These are phyloP conservation scores for Lycodopsis pacificus DNA, from an alignment of 2,797 vertebrate species.

Conservation along the genomic window DNA sequence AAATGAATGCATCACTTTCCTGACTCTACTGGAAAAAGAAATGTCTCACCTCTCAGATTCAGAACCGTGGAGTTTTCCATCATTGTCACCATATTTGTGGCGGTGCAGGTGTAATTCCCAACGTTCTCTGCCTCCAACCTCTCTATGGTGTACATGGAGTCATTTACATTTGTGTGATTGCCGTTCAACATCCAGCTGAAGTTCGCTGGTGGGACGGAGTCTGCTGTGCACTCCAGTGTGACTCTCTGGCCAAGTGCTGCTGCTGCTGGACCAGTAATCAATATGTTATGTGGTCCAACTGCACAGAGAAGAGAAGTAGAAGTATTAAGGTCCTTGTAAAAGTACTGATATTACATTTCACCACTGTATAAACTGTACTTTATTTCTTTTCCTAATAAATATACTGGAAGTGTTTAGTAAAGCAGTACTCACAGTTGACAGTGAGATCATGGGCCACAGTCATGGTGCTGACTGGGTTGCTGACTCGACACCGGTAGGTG, in stretches of 20 bases:
- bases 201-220: slow-evolving; percentile 67
- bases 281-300: slow-evolving; percentile 75
- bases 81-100: slow-evolving; percentile 70
- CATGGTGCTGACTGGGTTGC: slow-evolving; percentile 74
- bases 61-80: slow-evolving; percentile 59
- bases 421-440: slow-evolving; percentile 76
- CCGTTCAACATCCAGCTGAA: slow-evolving; percentile 76
- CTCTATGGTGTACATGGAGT: slow-evolving; percentile 62
- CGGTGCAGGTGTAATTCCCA: slow-evolving; percentile 79
- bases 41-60: slow-evolving; percentile 67
- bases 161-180: slow-evolving; percentile 53
- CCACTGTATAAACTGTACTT: neutral
- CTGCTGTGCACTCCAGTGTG: slow-evolving; percentile 57
- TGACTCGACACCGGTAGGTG: slow-evolving; percentile 74
- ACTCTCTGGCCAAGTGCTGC: slow-evolving; percentile 54
- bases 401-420: neutral
- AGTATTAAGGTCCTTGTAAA: neutral
- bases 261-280: slow-evolving; percentile 43
- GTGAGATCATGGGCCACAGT: slow-evolving; percentile 55
- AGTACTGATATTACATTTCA: neutral
- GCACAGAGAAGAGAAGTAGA: slow-evolving; percentile 1
- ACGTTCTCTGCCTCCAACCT: slow-evolving; percentile 32
- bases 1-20: neutral
- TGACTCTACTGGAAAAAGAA: neutral
- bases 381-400: neutral